phyloP scores from a whole-genome alignment of 1,140 invertebrate species.

The Sitobion miscanthi region DNA sequence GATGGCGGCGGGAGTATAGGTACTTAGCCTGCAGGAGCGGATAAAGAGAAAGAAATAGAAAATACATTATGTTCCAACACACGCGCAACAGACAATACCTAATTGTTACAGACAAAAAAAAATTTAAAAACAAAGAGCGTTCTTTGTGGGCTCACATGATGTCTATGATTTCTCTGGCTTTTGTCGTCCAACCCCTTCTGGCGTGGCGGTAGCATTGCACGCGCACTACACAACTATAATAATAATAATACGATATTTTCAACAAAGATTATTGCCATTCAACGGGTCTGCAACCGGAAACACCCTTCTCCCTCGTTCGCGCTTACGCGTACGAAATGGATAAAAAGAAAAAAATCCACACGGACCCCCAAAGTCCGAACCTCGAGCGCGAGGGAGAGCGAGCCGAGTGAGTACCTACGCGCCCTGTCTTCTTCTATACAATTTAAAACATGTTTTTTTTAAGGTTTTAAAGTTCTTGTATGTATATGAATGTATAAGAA shows the following conservation, averaged over 20 bases:
- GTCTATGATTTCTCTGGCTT: neutral
- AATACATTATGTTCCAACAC: neutral
- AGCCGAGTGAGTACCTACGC: neutral
- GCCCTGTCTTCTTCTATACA: neutral
- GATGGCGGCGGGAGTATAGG: neutral
- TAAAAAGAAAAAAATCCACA: neutral
- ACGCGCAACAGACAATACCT: neutral
- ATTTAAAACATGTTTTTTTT: neutral
- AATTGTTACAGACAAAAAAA: constrained; percentile 19
- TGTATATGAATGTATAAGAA: neutral
- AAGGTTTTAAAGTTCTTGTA: neutral
- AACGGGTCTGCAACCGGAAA: neutral
- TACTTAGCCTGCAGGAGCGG: neutral
- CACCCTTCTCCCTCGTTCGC: neutral
- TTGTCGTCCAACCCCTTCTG: neutral
- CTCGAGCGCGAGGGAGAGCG: no score
- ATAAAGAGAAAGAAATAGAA: neutral
- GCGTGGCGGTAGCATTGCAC: neutral
- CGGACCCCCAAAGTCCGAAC: neutral
- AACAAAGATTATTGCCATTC: constrained; percentile 9
- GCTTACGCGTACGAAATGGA: neutral
- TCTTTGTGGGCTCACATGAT: neutral
- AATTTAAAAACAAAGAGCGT: constrained; percentile 23
- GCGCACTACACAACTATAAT: neutral
- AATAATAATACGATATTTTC: neutral